Evolutionary conservation across 2,797 vertebrate species (phyloP), one percentile per base, ranked within the genome.

Genomic region (Oreonectes daqikongensis): DNA sequence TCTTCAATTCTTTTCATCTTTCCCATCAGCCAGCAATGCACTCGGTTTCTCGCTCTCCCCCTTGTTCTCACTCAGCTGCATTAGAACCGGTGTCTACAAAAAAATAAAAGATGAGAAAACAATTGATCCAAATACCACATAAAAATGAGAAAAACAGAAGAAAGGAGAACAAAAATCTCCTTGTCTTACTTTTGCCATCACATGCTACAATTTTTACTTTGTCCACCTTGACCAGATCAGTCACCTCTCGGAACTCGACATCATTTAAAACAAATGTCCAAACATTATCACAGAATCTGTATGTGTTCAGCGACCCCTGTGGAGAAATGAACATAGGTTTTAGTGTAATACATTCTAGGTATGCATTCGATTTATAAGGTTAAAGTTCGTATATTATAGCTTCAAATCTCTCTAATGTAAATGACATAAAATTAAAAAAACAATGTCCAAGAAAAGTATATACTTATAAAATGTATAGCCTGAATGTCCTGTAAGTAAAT

Each of bases 201-300:
- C 97, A 99, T 50, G 97, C 97, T 44, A 98, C 97, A 17, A 99
- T 99, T 91, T 99, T 99, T 85, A 98, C 96, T 93, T 99, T 99
- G 90, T 99, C 97, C 83, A 99, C 97, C 90, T 98, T 98, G 77
- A 99, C 96, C 64, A 99, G 92, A 84, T 99, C 97, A 1, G 97
- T 98, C 80, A 99, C 97, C 87, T 99, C 97, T 83, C 97, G 91
- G 92, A 99, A 99, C 90, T 99, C 97, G 82, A 98, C 97, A 2
- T 98, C 97, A 64, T 98, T 99, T 86, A 99, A 91, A 68, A 99
- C 97, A 77, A 99, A 99, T 0, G 97, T 99, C 97, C 97, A 99
- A 30, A 99, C 97, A 11, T 99, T 99, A 91, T 99, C 97, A 78
- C 97, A 99, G 92, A 99, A 99, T 85, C 97, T 90, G 93, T 98